These are phyloP conservation scores for Spodoptera picta DNA, from an alignment of 2,888 invertebrate species.

Conservation along the genomic window DNA sequence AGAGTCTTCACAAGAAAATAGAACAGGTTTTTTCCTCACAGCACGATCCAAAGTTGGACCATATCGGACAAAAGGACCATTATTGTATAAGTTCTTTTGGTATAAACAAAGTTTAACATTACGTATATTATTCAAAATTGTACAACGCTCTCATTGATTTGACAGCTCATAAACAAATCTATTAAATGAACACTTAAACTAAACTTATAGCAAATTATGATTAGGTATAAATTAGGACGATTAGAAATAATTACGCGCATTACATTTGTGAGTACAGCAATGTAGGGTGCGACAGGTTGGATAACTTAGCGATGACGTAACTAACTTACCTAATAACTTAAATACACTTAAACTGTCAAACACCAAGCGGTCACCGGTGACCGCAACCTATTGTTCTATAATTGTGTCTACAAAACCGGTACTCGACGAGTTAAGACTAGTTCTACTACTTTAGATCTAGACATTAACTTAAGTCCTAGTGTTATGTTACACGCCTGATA, in stretches of 20 bases:
- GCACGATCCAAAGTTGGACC: not conserved
- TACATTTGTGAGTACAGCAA: slow-evolving; percentile 29
- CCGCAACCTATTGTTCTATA: no score
- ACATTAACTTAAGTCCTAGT: slow-evolving; percentile 26
- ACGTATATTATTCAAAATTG: not conserved
- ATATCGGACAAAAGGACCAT: not conserved
- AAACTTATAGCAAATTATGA: slow-evolving; percentile 27
- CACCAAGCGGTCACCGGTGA: no score
- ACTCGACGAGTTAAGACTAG: no score
- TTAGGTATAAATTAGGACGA: slow-evolving; percentile 25
- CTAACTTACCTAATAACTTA: slow-evolving; percentile 58
- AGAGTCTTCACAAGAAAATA: not conserved
- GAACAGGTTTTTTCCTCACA: not conserved
- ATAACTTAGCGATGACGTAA: slow-evolving; percentile 65
- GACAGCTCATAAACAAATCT: not conserved
- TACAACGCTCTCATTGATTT: not conserved
- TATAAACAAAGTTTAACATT: no score
- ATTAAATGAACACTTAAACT: slow-evolving; percentile 1
- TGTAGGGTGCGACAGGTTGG: slow-evolving; percentile 57
- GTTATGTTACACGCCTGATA: slow-evolving; percentile 39
- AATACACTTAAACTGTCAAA: no score
- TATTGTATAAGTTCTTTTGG: not conserved
- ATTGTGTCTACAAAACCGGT: no score
- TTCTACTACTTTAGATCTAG: slow-evolving; percentile 28
- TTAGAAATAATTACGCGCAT: slow-evolving; percentile 41